Conservation (phyloP, 2,888 invertebrate species). For the Drosophila fungiperda region DNA sequence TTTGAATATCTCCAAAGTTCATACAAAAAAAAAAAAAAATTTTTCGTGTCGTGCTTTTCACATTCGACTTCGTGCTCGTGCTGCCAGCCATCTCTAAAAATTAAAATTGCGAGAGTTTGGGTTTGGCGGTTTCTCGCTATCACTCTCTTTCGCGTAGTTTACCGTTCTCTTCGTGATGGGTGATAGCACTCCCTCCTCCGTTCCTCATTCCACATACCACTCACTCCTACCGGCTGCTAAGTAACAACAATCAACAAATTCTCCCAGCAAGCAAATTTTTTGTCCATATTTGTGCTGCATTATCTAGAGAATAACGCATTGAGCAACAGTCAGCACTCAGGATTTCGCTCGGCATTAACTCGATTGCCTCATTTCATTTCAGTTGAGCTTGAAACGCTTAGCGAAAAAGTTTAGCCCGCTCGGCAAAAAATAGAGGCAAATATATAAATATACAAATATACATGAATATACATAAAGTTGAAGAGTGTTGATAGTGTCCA, state of each 20-base stretch:
- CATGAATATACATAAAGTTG: not conserved
- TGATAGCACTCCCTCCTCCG: not conserved
- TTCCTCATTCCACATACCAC: not conserved
- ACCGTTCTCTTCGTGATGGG: not conserved
- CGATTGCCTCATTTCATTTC: constrained; percentile 39
- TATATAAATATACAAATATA: not conserved
- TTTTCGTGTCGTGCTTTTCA: not conserved
- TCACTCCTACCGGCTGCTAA: constrained; percentile 72
- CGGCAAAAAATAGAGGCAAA: constrained; percentile 8
- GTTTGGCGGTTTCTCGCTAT: not conserved
- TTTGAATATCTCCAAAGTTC: not conserved
- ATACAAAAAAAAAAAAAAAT: not conserved
- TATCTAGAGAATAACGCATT: constrained; percentile 34
- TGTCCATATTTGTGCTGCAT: constrained; percentile 24
- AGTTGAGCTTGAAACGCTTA: constrained; percentile 69
- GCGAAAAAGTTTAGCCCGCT: constrained; percentile 56
- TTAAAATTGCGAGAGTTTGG: not conserved
- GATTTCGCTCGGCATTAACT: constrained; percentile 15
- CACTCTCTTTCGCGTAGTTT: constrained; percentile 6
- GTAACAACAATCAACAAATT: constrained; percentile 81
- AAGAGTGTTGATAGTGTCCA: constrained; percentile 13
- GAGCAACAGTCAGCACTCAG: constrained; percentile 1
- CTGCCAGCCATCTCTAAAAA: constrained; percentile 14
- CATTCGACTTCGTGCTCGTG: not conserved
- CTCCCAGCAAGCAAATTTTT: constrained; percentile 52